These are phyloP conservation scores for Chaenodraco wilsoni DNA, from an alignment of 2,797 vertebrate genomes.

Conservation along the genomic window DNA sequence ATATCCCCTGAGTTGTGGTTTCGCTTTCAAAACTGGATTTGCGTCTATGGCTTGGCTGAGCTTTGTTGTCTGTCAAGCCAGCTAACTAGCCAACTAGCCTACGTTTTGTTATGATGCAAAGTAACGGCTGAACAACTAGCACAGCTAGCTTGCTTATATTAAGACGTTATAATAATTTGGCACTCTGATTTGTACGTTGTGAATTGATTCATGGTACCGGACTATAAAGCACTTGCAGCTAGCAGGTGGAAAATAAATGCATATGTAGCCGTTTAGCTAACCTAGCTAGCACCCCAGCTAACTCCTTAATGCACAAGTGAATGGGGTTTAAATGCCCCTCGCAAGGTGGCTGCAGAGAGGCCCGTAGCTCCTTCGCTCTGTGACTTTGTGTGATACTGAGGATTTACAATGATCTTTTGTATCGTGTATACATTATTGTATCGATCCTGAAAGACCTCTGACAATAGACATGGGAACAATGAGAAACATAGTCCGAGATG, in stretches of 20 bases:
- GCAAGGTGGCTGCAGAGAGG: conserved; percentile 72
- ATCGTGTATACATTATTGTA: not conserved
- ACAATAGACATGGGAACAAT: not conserved
- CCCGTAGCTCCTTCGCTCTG: conserved; percentile 47
- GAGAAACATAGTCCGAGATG: conserved; percentile 4
- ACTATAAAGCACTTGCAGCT: not conserved
- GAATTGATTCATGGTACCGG: too few species aligned
- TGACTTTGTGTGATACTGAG: conserved; percentile 14
- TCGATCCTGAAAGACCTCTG: not conserved
- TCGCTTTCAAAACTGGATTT: not conserved
- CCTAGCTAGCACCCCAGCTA: conserved; percentile 50
- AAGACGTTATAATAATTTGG: not conserved
- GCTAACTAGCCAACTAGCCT: conserved; percentile 74
- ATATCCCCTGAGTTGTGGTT: not conserved
- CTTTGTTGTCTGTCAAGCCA: conserved; percentile 74
- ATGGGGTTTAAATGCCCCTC: conserved; percentile 80
- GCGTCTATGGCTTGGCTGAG: conserved; percentile 36
- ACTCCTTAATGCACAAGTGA: conserved; percentile 53
- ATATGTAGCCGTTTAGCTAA: conserved; percentile 43
- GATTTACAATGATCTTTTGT: accelerated
- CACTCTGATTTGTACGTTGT: not conserved
- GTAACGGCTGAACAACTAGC: conserved; percentile 72
- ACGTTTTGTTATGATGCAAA: conserved; percentile 79
- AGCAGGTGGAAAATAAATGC: not conserved
- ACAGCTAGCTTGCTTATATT: conserved; percentile 21